phyloP scores from a whole-genome alignment of 1,140 invertebrate genomes.

The Drosophila ercepeae region DNA sequence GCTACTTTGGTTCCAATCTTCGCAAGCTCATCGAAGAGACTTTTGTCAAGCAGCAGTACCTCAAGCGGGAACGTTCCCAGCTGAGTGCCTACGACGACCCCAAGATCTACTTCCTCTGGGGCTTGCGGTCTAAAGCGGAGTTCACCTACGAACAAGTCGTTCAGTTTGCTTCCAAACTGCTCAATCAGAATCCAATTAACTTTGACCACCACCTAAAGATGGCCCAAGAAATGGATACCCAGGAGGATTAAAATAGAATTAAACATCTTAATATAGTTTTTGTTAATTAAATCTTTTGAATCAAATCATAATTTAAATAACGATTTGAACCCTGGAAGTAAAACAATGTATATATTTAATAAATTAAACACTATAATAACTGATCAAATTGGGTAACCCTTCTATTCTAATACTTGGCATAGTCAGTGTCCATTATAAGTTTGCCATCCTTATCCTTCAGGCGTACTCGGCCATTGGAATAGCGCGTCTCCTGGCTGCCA shows the following conservation, averaged over 20 bases:
- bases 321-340: conserved; percentile 2
- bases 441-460: conserved; percentile 94
- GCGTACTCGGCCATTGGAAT: conserved; percentile 93
- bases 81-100: conserved; percentile 49
- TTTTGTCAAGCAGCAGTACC: conserved; percentile 72
- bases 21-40: conserved; percentile 68
- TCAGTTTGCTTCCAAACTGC: conserved; percentile 44
- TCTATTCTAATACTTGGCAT: conserved; percentile 68
- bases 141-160: conserved; percentile 39
- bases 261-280: background rate
- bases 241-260: background rate
- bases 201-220: conserved; percentile 46
- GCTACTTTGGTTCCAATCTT: conserved; percentile 60
- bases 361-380: background rate
- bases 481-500: conserved; percentile 94
- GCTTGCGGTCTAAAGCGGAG: conserved; percentile 55
- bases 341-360: background rate
- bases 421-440: conserved; percentile 89
- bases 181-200: conserved; percentile 21
- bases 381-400: background rate
- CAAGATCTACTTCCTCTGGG: conserved; percentile 51
- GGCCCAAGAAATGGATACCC: conserved; percentile 15
- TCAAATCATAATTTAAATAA: no score
- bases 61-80: conserved; percentile 63
- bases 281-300: no score